Evolutionary conservation across 2,888 invertebrate species (phyloP), one percentile per base, ranked within the genome.

Genomic region (Lasioglossum pauxillum): DNA sequence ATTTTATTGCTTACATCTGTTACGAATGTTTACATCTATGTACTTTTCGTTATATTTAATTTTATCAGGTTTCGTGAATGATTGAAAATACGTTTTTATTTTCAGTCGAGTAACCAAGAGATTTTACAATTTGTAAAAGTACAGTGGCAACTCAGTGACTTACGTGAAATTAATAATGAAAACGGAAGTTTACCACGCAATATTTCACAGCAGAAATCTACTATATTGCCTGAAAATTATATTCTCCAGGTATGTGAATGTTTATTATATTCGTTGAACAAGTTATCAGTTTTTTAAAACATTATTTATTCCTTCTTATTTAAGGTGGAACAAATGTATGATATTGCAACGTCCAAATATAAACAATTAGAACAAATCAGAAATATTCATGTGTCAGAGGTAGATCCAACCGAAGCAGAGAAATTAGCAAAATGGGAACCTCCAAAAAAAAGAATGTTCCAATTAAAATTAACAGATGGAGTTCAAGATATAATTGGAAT

Each of bases 381-480:
- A 86, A 95, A 95, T 73, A 90, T 93, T 94, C 86, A 95, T 93
- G 88, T 94, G 87, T 93, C 96, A 95, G 94, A 97, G 74, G 57
- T 64, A 23, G 94, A 93, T 96, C 44, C 96, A 95, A 89, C 96
- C 96, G 90, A 96, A 96, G 88, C 95, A 95, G 93, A 95, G 93
- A 94, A 96, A 95, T 91, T 95, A 95, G 95, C 95, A 94, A 95
- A 92, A 95, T 96, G 91, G 97, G 97, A 95, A 94, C 96, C 94
- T 92, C 96, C 94, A 93, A 95, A 95, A 94, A 96, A 95, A 93
- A 96, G 98, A 92, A 97, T 98, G 96, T 95, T 98, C 85, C 96
- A 97, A 93, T 93, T 98, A 79, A 96, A 96, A 83, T 94, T 98
- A 88, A 98, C 97, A 7, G 98, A 98, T 96, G 98, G 98, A 23